Conservation (phyloP, 2,113 vertebrate species). For the Jaculus jaculus region DNA sequence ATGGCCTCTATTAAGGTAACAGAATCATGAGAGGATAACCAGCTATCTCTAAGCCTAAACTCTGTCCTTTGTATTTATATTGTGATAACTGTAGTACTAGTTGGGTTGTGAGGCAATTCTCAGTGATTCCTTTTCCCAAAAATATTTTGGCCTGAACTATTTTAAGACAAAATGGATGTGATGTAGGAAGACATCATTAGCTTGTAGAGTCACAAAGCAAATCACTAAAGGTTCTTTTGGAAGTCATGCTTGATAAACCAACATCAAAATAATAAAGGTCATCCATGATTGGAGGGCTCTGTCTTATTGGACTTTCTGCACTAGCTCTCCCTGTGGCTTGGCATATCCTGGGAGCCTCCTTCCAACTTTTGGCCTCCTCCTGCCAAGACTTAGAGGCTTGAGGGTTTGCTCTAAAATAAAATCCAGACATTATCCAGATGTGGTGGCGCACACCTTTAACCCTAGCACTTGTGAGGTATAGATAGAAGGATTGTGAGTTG, state of each 20-base stretch:
- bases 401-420: neutral
- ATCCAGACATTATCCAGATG: too few relatives aligned
- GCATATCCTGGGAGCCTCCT: neutral
- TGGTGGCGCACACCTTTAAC: too few relatives aligned
- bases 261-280: neutral
- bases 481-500: too few relatives aligned
- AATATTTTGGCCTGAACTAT: neutral
- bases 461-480: too few relatives aligned
- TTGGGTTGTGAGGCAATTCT: conserved; percentile 36
- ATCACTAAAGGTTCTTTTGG: neutral
- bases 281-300: neutral
- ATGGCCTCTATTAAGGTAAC: neutral
- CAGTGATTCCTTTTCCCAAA: conserved; percentile 16
- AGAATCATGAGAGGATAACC: neutral
- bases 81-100: neutral
- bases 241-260: neutral
- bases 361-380: neutral
- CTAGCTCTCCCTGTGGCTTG: neutral
- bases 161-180: neutral
- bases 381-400: neutral
- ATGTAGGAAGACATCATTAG: conserved; percentile 16
- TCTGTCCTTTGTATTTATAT: conserved; percentile 9
- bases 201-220: neutral
- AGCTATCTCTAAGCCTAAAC: conserved; percentile 7
- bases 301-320: neutral